Conservation (phyloP, 2,797 vertebrate genomes). For the Acanthurus tractus region DNA sequence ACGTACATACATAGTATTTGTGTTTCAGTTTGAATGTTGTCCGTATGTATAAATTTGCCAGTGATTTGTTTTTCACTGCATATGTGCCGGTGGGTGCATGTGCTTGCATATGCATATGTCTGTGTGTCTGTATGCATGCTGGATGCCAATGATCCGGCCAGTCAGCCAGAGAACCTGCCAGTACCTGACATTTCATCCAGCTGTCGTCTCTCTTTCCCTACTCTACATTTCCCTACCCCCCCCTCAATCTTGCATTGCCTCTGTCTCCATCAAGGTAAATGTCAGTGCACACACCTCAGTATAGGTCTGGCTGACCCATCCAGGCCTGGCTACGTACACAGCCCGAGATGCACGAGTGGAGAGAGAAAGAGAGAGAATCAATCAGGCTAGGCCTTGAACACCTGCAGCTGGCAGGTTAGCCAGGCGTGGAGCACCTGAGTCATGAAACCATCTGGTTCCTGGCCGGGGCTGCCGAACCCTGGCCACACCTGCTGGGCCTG, state of each 20-base stretch:
- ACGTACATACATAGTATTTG: not conserved
- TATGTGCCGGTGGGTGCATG: not conserved
- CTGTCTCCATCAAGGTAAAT: slow-evolving; percentile 73
- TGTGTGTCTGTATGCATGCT: slow-evolving; percentile 35
- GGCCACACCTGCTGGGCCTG: slow-evolving; percentile 77
- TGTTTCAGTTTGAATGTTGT: not conserved
- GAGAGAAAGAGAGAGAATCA: slow-evolving; percentile 62
- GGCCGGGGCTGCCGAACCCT: slow-evolving; percentile 65
- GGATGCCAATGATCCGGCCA: slow-evolving; percentile 26
- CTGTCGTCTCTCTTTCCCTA: slow-evolving; percentile 24
- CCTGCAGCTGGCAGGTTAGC: slow-evolving; percentile 79
- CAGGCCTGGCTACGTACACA: slow-evolving; percentile 50
- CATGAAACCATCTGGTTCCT: slow-evolving; percentile 82
- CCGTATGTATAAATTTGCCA: not conserved
- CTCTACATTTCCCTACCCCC: slow-evolving; percentile 42
- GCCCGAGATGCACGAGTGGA: slow-evolving; percentile 16
- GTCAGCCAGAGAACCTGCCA: slow-evolving; percentile 42
- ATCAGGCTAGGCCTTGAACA: slow-evolving; percentile 76
- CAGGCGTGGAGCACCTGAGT: slow-evolving; percentile 76
- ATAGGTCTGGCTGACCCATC: slow-evolving; percentile 68
- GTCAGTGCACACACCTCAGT: slow-evolving; percentile 79
- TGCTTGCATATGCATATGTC: not conserved
- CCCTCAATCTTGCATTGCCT: slow-evolving; percentile 49
- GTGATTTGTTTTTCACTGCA: not conserved
- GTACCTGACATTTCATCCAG: slow-evolving; percentile 71